Conservation (phyloP, 2,113 vertebrate species). For the Motacilla alba region DNA sequence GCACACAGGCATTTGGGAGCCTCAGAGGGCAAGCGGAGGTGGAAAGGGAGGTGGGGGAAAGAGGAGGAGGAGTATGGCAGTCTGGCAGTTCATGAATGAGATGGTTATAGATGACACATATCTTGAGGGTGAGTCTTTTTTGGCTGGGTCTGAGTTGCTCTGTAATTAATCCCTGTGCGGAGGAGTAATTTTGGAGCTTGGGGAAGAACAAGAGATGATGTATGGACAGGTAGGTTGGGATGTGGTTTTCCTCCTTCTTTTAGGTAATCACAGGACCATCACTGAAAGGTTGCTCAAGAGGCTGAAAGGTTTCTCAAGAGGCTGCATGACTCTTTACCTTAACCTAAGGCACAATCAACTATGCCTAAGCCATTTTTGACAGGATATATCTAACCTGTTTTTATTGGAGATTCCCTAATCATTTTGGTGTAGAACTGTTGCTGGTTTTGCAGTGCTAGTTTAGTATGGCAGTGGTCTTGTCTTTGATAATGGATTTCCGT, state of each 20-base stretch:
- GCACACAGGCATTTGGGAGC: conserved; percentile 29
- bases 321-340: neutral
- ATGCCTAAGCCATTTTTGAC: neutral
- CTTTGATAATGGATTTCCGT: neutral
- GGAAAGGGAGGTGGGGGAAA: neutral
- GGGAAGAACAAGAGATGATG: neutral
- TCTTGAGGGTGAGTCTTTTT: neutral
- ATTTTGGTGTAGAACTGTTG: neutral
- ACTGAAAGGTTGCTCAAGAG: neutral
- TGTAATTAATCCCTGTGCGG: neutral
- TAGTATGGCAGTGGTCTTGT: neutral
- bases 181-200: neutral
- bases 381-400: neutral
- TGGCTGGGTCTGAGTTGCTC: neutral
- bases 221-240: neutral
- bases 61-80: neutral
- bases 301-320: neutral
- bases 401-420: neutral
- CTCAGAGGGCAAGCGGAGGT: conserved; percentile 31
- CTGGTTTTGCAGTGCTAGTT: neutral
- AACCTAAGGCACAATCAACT: neutral
- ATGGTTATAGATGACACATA: neutral
- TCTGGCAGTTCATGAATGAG: conserved; percentile 32
- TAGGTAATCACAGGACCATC: neutral
- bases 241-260: neutral